Evolutionary conservation across 2,888 invertebrate genomes (phyloP).

Genomic region (Acholoe squamosa): DNA sequence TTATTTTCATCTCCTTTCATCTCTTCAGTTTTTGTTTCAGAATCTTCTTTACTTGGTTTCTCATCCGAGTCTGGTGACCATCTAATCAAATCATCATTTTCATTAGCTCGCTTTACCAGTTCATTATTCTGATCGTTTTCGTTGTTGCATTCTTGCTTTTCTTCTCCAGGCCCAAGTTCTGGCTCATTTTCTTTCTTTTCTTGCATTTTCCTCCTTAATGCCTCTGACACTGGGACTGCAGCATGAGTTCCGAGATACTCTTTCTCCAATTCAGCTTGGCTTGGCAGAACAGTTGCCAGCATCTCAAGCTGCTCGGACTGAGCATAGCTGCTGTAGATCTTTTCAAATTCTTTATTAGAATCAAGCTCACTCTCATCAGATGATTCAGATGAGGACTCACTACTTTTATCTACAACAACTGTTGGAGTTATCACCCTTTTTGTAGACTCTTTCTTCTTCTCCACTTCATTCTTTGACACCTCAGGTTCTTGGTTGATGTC

Average conservation of each 20-base stretch:
- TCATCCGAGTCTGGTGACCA: not conserved
- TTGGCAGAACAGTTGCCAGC: not conserved
- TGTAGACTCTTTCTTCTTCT: not conserved
- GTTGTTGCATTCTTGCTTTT: not conserved
- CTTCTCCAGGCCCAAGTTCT: not conserved
- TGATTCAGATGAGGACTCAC: constrained; percentile 35
- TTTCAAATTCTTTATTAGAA: constrained; percentile 31
- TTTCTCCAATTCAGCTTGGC: not conserved
- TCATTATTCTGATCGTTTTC: not conserved
- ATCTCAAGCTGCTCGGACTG: no score
- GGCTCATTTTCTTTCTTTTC: not conserved
- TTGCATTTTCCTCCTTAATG: not conserved
- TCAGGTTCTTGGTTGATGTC: no score
- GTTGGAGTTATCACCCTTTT: not conserved
- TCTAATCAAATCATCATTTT: no score
- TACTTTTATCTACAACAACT: not conserved
- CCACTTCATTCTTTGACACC: not conserved
- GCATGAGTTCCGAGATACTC: not conserved
- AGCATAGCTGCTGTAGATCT: not conserved
- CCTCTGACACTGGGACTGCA: not conserved
- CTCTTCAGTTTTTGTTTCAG: not conserved
- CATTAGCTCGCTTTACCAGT: no score
- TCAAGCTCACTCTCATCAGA: constrained; percentile 41
- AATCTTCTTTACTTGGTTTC: not conserved
- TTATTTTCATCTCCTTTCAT: no score